A percentile compares a stretch with the other conserved stretches of the same genome.
phyloP scores from a whole-genome alignment of 2,797 vertebrate species.

The Betta splendens region DNA sequence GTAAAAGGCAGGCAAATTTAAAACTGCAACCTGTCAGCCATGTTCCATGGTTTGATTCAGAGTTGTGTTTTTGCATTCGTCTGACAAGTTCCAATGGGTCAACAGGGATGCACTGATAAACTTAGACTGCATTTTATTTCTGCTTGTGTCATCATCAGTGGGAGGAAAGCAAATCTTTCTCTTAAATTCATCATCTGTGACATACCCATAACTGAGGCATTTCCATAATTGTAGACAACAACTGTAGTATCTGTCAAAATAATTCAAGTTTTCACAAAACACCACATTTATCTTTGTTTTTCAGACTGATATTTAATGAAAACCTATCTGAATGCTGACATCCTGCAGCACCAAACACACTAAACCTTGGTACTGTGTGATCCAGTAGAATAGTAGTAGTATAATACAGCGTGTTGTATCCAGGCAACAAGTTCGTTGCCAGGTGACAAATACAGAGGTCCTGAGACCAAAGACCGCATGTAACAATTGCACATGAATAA shows the following conservation, averaged over 20 bases:
- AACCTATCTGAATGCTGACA: conserved; percentile 21
- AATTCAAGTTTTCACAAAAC: not conserved
- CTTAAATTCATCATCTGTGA: conserved; percentile 16
- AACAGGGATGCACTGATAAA: conserved; percentile 16
- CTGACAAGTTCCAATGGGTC: conserved; percentile 39
- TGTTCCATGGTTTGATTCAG: conserved; percentile 5
- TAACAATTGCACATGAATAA: conserved; percentile 61
- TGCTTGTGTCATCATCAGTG: conserved; percentile 18
- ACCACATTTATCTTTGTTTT: not conserved
- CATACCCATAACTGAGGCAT: not conserved
- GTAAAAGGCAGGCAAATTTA: not conserved
- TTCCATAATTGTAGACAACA: conserved; percentile 8
- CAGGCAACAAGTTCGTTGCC: conserved; percentile 83
- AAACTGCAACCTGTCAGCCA: not conserved
- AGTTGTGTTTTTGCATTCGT: conserved; percentile 8
- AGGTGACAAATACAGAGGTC: conserved; percentile 81
- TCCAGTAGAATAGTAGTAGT: conserved; percentile 67
- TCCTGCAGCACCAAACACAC: conserved; percentile 43
- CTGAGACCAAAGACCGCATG: conserved; percentile 65
- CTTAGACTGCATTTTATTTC: conserved; percentile 21
- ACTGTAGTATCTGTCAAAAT: conserved; percentile 15
- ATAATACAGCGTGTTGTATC: conserved; percentile 76
- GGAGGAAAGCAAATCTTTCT: conserved; percentile 6
- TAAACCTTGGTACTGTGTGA: conserved; percentile 60
- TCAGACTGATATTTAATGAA: conserved; percentile 11